These are phyloP conservation scores for Lontra canadensis DNA, from an alignment of 2,113 vertebrate species.

Conservation along the genomic window DNA sequence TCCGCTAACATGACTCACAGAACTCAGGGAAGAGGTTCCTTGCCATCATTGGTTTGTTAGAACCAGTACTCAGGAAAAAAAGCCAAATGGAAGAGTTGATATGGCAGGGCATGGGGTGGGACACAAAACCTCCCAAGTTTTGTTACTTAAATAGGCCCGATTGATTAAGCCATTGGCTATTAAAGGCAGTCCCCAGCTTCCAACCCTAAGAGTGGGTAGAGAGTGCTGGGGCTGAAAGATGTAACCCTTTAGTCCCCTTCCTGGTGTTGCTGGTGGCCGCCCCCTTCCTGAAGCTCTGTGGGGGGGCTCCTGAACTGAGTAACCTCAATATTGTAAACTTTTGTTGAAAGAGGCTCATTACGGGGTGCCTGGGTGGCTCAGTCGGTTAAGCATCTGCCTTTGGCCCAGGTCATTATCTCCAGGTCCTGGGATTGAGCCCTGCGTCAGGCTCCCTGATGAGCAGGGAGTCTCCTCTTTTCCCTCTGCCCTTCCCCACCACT, in stretches of 20 bases:
- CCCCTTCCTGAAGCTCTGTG: neutral
- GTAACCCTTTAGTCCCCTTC: neutral
- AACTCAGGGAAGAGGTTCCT: neutral
- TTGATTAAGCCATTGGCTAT: neutral
- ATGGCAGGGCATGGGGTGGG: neutral
- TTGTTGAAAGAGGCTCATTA: neutral
- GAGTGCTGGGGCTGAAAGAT: neutral
- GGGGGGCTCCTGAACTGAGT: neutral
- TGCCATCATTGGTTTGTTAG: neutral
- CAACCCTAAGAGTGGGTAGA: neutral
- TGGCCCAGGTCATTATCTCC: neutral
- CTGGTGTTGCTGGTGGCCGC: neutral
- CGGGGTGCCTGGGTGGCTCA: neutral
- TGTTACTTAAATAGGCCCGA: neutral
- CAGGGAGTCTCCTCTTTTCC: neutral
- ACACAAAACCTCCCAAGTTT: neutral
- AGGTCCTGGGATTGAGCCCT: too few relatives aligned
- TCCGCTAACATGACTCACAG: neutral
- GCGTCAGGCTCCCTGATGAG: neutral
- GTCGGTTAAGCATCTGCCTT: neutral
- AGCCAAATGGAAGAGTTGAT: neutral
- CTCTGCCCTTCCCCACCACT: neutral
- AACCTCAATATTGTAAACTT: neutral
- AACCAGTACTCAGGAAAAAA: neutral
- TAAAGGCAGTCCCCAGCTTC: neutral